Base-by-base conservation (phyloP, 2,797 vertebrate species). In the Lutjanus campechanus region DNA sequence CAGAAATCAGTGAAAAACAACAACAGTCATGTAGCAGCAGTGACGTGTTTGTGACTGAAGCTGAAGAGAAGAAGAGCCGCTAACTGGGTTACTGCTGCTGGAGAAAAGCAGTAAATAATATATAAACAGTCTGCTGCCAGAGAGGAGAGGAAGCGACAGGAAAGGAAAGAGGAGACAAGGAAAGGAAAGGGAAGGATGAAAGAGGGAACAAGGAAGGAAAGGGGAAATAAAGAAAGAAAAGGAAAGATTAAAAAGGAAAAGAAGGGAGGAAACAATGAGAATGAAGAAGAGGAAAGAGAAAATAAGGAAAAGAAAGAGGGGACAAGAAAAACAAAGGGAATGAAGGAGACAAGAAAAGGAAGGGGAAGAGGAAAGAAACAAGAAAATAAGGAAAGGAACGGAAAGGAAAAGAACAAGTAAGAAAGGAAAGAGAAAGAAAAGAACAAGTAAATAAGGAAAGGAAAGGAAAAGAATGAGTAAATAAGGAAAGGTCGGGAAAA, bases 21-120 rank as follows among this genome's bases (percentile, higher is more conserved):
- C 3, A 1, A 1, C 7, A 22, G 41, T 8, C n/a, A 0, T 40
- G 65, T n/a, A 44, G 19, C 15, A 7, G 56, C 19, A 17, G 36
- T 8, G 4, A 63, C 36, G 36, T 41, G 62, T 76, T 11, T 65
- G 62, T 51, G 59, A 22, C 8, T 20, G 51, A 60, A 49, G n/a
- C 15, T 15, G 55, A 49, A 9, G 62, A 76, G 58, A 53, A 29
- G 69, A 63, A 11, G 56, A 74, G 47, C 47, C 7, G 63, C 25
- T 82, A 86, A 85, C 72, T 86, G 79, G 80, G 87, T 85, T 89
- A 85, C 44, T 68, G 77, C 76, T 76, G 69, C 66, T 69, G 60
- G 69, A 88, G 69, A 65, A 67, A 9, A 44, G 3, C 47, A 25
- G 69, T 91, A 50, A 90, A 91, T 89, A 86, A 91, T 88, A 86